Evolutionary conservation across 2,113 vertebrate species (phyloP), one percentile per base, ranked within the genome.

Genomic region (Zingel zingel): DNA sequence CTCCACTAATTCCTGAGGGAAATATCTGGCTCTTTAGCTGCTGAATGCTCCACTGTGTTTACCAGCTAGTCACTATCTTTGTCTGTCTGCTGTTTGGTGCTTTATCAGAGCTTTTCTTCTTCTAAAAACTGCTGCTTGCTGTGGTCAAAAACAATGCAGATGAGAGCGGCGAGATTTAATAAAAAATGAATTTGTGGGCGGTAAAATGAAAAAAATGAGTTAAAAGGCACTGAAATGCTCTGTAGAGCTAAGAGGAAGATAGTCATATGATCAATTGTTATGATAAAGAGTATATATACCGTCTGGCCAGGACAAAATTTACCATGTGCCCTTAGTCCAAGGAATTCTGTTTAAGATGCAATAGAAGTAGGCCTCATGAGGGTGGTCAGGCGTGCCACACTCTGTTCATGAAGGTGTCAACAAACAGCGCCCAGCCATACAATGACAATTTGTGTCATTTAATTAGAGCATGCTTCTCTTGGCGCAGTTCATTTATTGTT

Each of bases 381-480:
- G 70, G 59, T 68, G 58, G 75, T 78, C 88, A 81, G 76, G 77
- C 62, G 39, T 79, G 70, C 74, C 81, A 72, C 58, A 30, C 81
- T 70, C 70, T 85, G 77, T 85, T 84, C 72, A 81, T 86, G 73
- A 79, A 88, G 79, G 84, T 87, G 91, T 90, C 79, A 91, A 81
- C 91, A 86, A 86, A 91, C 71, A 82, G 57, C 64, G 50, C 74
- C 82, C 88, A 65, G 82, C 72, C 74, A 73, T 73, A 57, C 90
- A 93, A 94, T 94, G 91, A 93, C 87, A 94, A 95, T 95, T 94
- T 95, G 89, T 86, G 89, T 92, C 61, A 88, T 95, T 94, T 94
- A 94, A 95, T 96, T 92, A 95, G 81, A 79, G 83, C 88, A 56
- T 5, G 86, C 83, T 86, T 90, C 90, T 93, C 88, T 79, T 74